phyloP scores from a whole-genome alignment of 2,888 invertebrate species.

The Fragum whitleyi region DNA sequence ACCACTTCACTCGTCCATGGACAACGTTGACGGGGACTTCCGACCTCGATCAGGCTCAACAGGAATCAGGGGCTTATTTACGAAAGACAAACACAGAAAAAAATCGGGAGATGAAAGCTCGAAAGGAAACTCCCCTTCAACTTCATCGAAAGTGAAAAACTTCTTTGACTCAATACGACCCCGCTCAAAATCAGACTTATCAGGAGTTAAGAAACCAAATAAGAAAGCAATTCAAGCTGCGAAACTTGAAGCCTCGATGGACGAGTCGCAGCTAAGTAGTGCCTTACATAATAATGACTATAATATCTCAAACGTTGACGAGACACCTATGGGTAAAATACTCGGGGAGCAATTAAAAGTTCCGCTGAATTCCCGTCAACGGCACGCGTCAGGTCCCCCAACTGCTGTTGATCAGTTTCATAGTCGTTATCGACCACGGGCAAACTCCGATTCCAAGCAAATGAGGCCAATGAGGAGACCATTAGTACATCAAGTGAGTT shows the following conservation, averaged over 20 bases:
- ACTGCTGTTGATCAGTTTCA: slow-evolving; percentile 76
- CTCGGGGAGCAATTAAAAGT: slow-evolving; percentile 77
- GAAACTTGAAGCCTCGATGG: slow-evolving; percentile 76
- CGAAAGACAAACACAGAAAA: slow-evolving; percentile 74
- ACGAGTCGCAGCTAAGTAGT: slow-evolving; percentile 72
- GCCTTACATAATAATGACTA: slow-evolving; percentile 63
- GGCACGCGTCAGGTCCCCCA: slow-evolving; percentile 76
- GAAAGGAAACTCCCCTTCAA: slow-evolving; percentile 72
- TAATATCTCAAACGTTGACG: slow-evolving; percentile 51
- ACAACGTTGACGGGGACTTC: slow-evolving; percentile 74
- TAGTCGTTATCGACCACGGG: slow-evolving; percentile 77
- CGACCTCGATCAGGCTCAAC: slow-evolving; percentile 80
- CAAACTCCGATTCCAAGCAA: slow-evolving; percentile 79
- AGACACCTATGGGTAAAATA: slow-evolving; percentile 82
- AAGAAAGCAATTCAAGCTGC: slow-evolving; percentile 69
- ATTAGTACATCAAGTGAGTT: slow-evolving; percentile 69
- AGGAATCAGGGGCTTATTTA: slow-evolving; percentile 74
- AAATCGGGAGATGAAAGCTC: slow-evolving; percentile 76
- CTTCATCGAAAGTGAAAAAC: slow-evolving; percentile 79
- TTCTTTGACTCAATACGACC: slow-evolving; percentile 82
- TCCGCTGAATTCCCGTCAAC: slow-evolving; percentile 67
- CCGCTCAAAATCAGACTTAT: slow-evolving; percentile 83
- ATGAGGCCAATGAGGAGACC: slow-evolving; percentile 70
- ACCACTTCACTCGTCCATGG: slow-evolving; percentile 55
- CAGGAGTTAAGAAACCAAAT: slow-evolving; percentile 79